Conservation (phyloP, 2,888 invertebrate species). For the Lithophane leautieri region DNA sequence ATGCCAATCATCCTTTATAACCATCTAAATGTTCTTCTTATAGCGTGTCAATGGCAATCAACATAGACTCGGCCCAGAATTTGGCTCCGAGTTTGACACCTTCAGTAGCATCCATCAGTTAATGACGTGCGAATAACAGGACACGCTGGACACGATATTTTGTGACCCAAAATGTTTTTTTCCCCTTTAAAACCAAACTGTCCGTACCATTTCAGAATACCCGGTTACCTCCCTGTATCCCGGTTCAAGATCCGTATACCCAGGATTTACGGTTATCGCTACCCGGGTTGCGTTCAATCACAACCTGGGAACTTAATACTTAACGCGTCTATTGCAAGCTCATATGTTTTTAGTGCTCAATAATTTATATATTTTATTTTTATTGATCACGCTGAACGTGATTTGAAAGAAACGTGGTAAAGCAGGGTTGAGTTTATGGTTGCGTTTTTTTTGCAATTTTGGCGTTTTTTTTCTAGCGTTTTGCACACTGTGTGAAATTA, state of each 20-base stretch:
- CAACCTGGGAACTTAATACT: constrained; percentile 86
- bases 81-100: too few relatives aligned
- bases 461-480: rapidly evolving
- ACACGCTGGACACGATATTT: too few relatives aligned
- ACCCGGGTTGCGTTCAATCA: constrained; percentile 88
- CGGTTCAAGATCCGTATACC: constrained; percentile 76
- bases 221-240: constrained; percentile 70
- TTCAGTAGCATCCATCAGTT: too few relatives aligned
- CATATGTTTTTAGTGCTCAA: constrained; percentile 68
- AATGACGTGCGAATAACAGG: too few relatives aligned
- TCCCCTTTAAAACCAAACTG: neutral
- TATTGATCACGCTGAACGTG: constrained; percentile 66
- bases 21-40: too few relatives aligned
- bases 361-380: constrained; percentile 69
- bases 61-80: too few relatives aligned
- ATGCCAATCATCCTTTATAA: too few relatives aligned
- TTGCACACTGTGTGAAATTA: neutral
- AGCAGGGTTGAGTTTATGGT: constrained; percentile 14
- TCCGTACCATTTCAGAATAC: constrained; percentile 28
- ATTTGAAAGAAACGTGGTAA: constrained; percentile 59
- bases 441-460: neutral
- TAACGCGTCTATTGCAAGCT: constrained; percentile 78
- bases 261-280: constrained; percentile 90
- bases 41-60: too few relatives aligned
- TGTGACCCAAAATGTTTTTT: too few relatives aligned